Percentiles rank a stretch among this genome's conserved stretches.
Conservation (phyloP, 2,797 vertebrate species). For the Acrossocheilus fasciatus region DNA sequence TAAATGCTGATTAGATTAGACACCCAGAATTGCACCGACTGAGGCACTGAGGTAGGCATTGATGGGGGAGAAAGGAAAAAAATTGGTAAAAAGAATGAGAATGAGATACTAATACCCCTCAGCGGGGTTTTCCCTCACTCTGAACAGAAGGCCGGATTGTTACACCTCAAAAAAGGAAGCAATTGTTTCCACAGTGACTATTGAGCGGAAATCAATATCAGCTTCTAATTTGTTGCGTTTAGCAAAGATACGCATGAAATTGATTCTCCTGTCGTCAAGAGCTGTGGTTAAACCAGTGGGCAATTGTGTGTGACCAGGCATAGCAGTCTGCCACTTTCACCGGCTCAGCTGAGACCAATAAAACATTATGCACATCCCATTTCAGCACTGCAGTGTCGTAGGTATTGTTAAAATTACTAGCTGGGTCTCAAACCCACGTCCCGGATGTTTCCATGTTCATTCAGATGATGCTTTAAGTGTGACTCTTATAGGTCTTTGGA, state of each 20-base stretch:
- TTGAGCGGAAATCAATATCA: slow-evolving; percentile 74
- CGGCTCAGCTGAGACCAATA: slow-evolving; percentile 51
- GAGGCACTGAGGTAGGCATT: slow-evolving; percentile 7
- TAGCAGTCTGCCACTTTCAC: slow-evolving; percentile 51
- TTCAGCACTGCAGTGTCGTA: slow-evolving; percentile 29
- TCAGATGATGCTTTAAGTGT: not conserved
- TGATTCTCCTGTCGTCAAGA: slow-evolving; percentile 61
- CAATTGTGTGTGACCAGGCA: slow-evolving; percentile 50
- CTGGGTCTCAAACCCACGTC: slow-evolving; percentile 29
- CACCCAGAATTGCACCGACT: slow-evolving; percentile 41
- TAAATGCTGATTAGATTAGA: slow-evolving; percentile 49
- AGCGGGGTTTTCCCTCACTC: slow-evolving; percentile 63
- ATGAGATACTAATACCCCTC: slow-evolving; percentile 65
- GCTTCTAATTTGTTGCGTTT: slow-evolving; percentile 66
- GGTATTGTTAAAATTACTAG: slow-evolving; percentile 36
- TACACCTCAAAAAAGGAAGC: slow-evolving; percentile 62
- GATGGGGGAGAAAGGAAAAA: not conserved
- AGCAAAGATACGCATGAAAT: slow-evolving; percentile 66
- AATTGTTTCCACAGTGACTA: slow-evolving; percentile 63
- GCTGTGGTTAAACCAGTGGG: slow-evolving; percentile 50
- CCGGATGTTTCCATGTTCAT: slow-evolving; percentile 16
- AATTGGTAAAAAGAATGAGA: slow-evolving; percentile 50
- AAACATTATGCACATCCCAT: slow-evolving; percentile 41
- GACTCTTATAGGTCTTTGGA: slow-evolving; percentile 12
- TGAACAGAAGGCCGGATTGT: slow-evolving; percentile 41